These are phyloP conservation scores for Carabus problematicus DNA, from an alignment of 2,888 invertebrate genomes.

Conservation along the genomic window DNA sequence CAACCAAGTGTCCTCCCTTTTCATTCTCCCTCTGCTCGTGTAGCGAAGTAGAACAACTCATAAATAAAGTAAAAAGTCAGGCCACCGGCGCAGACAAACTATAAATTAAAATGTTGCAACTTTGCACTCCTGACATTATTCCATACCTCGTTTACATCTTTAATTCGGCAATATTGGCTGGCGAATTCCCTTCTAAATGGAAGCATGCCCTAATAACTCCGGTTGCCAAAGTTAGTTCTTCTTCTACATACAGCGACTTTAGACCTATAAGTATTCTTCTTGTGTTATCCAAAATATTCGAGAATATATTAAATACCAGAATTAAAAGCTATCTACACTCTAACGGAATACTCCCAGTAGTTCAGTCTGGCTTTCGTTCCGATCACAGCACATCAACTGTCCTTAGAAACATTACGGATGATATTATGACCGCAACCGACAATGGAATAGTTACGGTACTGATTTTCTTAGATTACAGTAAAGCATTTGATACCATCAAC, in stretches of 20 bases:
- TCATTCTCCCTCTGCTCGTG: no score
- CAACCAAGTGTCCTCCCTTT: no score
- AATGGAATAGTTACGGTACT: not conserved
- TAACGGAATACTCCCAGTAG: not conserved
- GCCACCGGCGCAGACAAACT: no score
- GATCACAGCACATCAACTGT: slow-evolving; percentile 4
- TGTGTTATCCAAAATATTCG: not conserved
- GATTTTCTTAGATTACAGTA: slow-evolving; percentile 14
- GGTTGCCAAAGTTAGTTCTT: slow-evolving; percentile 4
- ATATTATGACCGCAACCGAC: slow-evolving; percentile 8
- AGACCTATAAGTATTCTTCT: slow-evolving; percentile 19
- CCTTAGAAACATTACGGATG: not conserved
- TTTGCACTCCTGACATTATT: not conserved
- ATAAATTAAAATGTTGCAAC: no score
- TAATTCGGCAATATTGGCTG: not conserved
- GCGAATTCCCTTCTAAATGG: slow-evolving; percentile 2
- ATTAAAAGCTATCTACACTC: not conserved
- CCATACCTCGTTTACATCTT: slow-evolving; percentile 4
- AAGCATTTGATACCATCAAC: slow-evolving; percentile 12
- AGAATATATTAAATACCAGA: slow-evolving; percentile 12
- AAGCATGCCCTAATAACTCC: slow-evolving; percentile 3
- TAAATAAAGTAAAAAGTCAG: no score
- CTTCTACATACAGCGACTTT: slow-evolving; percentile 4
- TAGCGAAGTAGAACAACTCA: no score
- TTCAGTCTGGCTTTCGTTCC: slow-evolving; percentile 12